A percentile compares a stretch with the other conserved stretches of the same genome.
These are phyloP conservation scores for Seriola rivoliana DNA, from an alignment of 2,113 vertebrate genomes.

Conservation along the genomic window DNA sequence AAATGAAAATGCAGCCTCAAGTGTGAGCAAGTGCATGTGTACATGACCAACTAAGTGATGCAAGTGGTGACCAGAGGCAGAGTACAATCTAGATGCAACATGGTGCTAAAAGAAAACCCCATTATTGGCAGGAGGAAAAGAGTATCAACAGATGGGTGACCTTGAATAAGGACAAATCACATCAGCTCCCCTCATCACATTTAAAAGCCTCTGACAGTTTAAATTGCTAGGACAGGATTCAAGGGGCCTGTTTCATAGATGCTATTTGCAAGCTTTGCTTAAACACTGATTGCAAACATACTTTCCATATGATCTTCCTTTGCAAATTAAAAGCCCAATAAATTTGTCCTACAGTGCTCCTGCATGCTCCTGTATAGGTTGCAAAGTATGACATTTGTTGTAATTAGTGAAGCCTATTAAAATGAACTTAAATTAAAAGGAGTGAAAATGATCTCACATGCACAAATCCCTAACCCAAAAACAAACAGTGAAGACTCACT, in stretches of 20 bases:
- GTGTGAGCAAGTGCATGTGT: background rate
- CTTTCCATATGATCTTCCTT: too few relatives aligned
- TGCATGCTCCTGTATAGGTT: too few relatives aligned
- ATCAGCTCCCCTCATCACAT: constrained; percentile 8
- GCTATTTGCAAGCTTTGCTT: background rate
- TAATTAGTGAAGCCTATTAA: too few relatives aligned
- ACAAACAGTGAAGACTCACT: background rate
- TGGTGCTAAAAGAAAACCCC: background rate
- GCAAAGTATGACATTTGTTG: too few relatives aligned
- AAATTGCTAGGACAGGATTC: background rate
- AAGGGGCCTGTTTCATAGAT: background rate
- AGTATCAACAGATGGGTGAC: constrained; percentile 1
- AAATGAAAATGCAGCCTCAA: background rate
- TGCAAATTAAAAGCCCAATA: too few relatives aligned
- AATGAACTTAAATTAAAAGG: too few relatives aligned
- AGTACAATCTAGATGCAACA: background rate
- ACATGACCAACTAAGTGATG: background rate
- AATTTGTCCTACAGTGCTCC: too few relatives aligned
- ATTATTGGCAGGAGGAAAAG: constrained; percentile 1
- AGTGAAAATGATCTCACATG: background rate
- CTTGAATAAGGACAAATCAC: constrained; percentile 36
- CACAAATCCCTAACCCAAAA: background rate
- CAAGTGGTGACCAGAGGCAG: background rate
- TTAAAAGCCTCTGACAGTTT: constrained; percentile 7
- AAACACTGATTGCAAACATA: background rate